Evolutionary conservation across 2,113 vertebrate genomes (phyloP), one percentile per base, ranked within the genome.

Genomic region (Pelusios castaneus): DNA sequence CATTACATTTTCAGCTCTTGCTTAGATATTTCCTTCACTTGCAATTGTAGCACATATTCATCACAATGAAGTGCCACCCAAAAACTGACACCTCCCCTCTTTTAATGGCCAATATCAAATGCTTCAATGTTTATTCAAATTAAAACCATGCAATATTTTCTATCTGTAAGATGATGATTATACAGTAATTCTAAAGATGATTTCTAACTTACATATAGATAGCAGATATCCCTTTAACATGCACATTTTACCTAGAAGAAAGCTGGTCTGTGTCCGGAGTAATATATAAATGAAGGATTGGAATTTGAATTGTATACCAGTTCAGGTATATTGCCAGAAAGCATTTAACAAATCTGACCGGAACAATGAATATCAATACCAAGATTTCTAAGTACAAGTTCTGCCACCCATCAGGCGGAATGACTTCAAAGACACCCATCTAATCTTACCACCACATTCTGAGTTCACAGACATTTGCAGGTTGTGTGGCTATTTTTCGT

Each of bases 41-140:
- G 25, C 52, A 24, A 21, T 19, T 70, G 19, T 70, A 70, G n/a
- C 63, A 25, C 54, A 25, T 54, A 80, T 38, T 80, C n/a, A 80
- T 54, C 79, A 41, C 12, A 55, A 80, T 41, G n/a, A 55, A 19
- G n/a, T 52, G 19, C 27, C 51, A 51, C 24, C 38, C 77, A 91
- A 93, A 91, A 85, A 83, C 25, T 47, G 91, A 52, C 0, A 0
- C 34, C 34, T 14, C 7, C 73, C n/a, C 56, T 22, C 87, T 2
- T 90, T 85, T 38, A 95, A 93, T 51, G 29, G 84, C 81, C 77
- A 80, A 67, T 78, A 87, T 94, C 52, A 82, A 84, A 84, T 16
- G 16, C 49, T 94, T 90, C 67, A 76, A 70, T 51, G 31, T 43
- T 89, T 91, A 91, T 79, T 47, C 81, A 94, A 90, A 34, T 45